Percentiles rank a stretch among this genome's conserved stretches.
Evolutionary conservation across 2,113 vertebrate genomes (phyloP).

Genomic region (Platanista minor): DNA sequence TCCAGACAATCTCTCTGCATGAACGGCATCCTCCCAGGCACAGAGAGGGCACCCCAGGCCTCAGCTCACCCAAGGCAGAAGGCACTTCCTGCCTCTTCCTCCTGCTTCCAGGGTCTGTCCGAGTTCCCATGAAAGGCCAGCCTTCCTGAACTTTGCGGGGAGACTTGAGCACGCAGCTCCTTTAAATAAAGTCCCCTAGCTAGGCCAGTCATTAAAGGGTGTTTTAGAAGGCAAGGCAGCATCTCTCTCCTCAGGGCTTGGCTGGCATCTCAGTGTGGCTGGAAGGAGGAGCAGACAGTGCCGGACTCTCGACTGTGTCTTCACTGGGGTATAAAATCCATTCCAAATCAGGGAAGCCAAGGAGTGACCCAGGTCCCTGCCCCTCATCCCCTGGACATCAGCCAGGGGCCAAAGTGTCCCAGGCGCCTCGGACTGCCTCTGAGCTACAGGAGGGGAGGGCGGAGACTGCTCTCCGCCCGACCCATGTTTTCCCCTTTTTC

Average conservation of each 20-base stretch:
- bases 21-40: neutral
- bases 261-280: conserved; percentile 23
- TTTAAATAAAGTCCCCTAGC: conserved; percentile 58
- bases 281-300: neutral
- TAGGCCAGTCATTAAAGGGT: conserved; percentile 64
- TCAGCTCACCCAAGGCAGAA: neutral
- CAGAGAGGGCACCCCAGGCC: neutral
- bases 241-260: conserved; percentile 51
- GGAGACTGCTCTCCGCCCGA: neutral
- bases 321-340: neutral
- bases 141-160: neutral
- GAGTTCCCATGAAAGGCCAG: neutral
- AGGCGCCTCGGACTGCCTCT: fast-evolving
- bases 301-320: neutral
- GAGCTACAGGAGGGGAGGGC: neutral
- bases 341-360: neutral
- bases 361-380: neutral
- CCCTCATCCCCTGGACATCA: neutral
- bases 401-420: neutral
- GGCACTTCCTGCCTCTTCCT: neutral
- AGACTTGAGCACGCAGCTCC: conserved; percentile 33
- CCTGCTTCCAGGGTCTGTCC: neutral
- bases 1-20: neutral
- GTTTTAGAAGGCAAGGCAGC: conserved; percentile 66
- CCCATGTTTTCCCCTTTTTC: neutral